Evolutionary conservation across 37 sponge, comb jelly and placozoan species (phyloP).

Genomic region (Halisarca cf. caerulea): DNA sequence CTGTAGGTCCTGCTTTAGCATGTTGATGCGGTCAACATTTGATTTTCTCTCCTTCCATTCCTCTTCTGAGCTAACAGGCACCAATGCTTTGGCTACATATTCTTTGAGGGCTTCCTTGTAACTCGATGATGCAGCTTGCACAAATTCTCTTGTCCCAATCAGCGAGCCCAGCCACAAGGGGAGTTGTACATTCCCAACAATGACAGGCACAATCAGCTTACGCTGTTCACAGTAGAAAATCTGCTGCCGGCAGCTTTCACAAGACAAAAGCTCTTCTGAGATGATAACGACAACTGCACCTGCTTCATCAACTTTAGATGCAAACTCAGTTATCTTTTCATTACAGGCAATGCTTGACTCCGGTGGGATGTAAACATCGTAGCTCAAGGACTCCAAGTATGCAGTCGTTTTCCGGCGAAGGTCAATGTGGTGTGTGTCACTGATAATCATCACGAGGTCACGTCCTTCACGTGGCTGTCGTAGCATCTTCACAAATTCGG

Average conservation of each 20-base stretch:
- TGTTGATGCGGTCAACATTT: conserved; percentile 25
- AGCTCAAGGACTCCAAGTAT: conserved; percentile 29
- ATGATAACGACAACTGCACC: conserved; percentile 67
- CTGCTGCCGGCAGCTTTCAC: conserved; percentile 58
- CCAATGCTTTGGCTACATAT: conserved; percentile 38
- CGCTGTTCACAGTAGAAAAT: conserved; percentile 86
- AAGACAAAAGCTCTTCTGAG: conserved; percentile 55
- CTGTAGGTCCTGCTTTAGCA: conserved; percentile 37
- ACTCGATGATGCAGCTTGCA: conserved; percentile 37
- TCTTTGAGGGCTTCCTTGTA: conserved; percentile 37
- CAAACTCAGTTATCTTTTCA: conserved; percentile 21
- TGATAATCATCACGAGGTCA: conserved; percentile 56
- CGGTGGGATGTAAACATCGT: conserved; percentile 55
- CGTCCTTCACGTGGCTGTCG: conserved; percentile 54
- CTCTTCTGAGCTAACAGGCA: conserved; percentile 39
- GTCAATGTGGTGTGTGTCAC: conserved; percentile 36
- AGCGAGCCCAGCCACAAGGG: conserved; percentile 79
- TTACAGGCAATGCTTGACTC: background rate
- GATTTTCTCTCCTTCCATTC: conserved; percentile 19
- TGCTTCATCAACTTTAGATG: conserved; percentile 63
- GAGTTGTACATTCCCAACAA: conserved; percentile 45
- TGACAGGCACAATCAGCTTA: conserved; percentile 71
- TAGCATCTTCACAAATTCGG: conserved; percentile 25
- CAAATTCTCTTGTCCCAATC: conserved; percentile 70
- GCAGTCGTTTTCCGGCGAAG: conserved; percentile 17